These are phyloP conservation scores for Nettapus auritus DNA, from an alignment of 2,113 vertebrate species.

Conservation along the genomic window DNA sequence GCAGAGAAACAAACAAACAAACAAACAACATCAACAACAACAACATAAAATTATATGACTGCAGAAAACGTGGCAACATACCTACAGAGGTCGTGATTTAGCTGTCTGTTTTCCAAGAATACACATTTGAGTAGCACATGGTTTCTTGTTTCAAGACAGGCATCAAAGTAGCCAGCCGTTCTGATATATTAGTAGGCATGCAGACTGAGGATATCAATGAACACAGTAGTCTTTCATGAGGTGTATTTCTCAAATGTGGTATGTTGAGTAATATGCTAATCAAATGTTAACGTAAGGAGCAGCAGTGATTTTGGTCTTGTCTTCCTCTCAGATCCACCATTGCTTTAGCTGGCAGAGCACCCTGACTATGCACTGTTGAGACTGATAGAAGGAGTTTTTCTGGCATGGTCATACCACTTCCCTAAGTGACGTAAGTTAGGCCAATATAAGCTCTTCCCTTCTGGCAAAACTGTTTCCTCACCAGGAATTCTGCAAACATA, in stretches of 20 bases:
- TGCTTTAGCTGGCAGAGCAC: conserved; percentile 1
- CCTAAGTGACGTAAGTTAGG: conserved; percentile 29
- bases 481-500: conserved; percentile 48
- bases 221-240: neutral
- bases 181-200: neutral
- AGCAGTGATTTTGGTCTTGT: neutral
- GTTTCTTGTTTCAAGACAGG: conserved; percentile 28
- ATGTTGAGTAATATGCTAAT: conserved; percentile 16
- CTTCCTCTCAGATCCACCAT: neutral
- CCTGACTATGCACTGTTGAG: neutral
- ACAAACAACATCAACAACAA: too few relatives aligned
- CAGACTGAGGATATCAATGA: neutral
- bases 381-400: conserved; percentile 51
- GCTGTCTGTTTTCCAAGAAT: conserved; percentile 32
- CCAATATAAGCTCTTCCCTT: conserved; percentile 58
- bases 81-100: conserved; percentile 38
- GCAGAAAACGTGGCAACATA: conserved; percentile 30
- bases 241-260: neutral
- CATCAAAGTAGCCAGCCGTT: conserved; percentile 1
- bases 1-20: neutral
- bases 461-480: conserved; percentile 20
- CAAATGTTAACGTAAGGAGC: neutral
- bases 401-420: conserved; percentile 17
- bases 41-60: conserved; percentile 6
- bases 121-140: conserved; percentile 20